These are phyloP conservation scores for Microctonus brassicae DNA, from an alignment of 2,888 invertebrate genomes.

Conservation along the genomic window DNA sequence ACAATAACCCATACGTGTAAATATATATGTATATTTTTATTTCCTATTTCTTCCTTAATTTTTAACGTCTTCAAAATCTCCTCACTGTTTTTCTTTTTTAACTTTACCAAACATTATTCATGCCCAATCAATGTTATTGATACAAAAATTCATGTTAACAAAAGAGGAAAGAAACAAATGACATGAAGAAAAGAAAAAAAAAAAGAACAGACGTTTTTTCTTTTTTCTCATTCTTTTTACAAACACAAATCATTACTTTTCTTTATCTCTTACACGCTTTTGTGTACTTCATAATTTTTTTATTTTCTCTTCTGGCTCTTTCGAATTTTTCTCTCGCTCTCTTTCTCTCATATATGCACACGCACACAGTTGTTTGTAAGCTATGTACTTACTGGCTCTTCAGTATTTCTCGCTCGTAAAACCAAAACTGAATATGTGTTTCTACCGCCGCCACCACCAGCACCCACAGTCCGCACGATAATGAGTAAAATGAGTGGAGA, in stretches of 20 bases:
- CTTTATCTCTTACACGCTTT: not conserved
- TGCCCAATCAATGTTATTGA: not conserved
- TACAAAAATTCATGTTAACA: not conserved
- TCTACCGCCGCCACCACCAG: constrained; percentile 25
- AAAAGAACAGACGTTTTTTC: not conserved
- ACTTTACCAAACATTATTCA: not conserved
- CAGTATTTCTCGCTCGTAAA: constrained; percentile 63
- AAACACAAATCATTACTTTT: not conserved
- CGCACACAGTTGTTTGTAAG: constrained; percentile 19
- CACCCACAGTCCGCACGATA: constrained; percentile 4
- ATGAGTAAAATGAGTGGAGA: constrained; percentile 20
- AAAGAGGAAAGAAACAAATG: not conserved
- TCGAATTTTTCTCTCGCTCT: constrained; percentile 23
- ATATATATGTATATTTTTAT: not conserved
- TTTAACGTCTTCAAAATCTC: not conserved
- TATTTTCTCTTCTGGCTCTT: not conserved
- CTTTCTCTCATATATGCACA: not conserved
- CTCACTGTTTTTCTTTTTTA: not conserved
- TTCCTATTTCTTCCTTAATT: not conserved
- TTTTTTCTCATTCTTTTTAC: not conserved
- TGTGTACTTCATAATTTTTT: not conserved
- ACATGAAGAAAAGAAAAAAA: not conserved
- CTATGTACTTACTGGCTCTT: constrained; percentile 53
- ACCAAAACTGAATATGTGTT: constrained; percentile 56
- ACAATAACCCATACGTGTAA: not conserved